Evolutionary conservation across 2,113 vertebrate genomes (phyloP).

Genomic region (Otocyon megalotis): DNA sequence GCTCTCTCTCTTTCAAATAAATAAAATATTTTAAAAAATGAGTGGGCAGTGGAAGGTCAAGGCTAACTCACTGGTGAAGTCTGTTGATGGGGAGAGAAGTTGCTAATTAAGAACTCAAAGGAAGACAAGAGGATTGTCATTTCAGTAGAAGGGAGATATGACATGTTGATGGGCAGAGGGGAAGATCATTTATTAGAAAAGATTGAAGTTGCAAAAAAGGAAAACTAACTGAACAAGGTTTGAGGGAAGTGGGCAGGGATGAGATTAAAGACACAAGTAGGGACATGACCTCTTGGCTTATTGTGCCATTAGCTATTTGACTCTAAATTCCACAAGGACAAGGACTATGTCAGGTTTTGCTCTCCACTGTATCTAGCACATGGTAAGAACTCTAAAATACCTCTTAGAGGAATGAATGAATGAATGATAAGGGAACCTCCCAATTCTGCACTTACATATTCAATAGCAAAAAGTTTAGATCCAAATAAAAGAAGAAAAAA

Average conservation of each 20-base stretch:
- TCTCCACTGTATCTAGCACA: background rate
- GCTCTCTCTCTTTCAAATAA: no score
- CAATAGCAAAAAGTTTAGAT: background rate
- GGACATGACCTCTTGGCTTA: background rate
- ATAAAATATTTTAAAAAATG: background rate
- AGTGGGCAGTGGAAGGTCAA: background rate
- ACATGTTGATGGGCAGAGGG: background rate
- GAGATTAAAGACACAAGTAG: background rate
- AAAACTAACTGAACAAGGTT: slow-evolving; percentile 10
- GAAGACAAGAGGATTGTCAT: background rate
- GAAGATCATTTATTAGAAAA: slow-evolving; percentile 37
- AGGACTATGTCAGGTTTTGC: background rate
- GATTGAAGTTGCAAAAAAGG: background rate
- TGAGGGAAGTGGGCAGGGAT: background rate
- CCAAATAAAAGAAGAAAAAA: background rate
- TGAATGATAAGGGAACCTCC: background rate
- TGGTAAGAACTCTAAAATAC: background rate
- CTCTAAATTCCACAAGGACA: background rate
- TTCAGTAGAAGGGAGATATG: background rate
- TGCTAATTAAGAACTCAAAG: background rate
- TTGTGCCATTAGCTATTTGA: background rate
- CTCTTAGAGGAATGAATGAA: slow-evolving; percentile 1
- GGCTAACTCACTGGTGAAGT: background rate
- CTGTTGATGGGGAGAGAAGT: background rate
- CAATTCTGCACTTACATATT: background rate